These are phyloP conservation scores for Pseudomugil gertrudae DNA, from an alignment of 2,797 vertebrate genomes.

Conservation along the genomic window DNA sequence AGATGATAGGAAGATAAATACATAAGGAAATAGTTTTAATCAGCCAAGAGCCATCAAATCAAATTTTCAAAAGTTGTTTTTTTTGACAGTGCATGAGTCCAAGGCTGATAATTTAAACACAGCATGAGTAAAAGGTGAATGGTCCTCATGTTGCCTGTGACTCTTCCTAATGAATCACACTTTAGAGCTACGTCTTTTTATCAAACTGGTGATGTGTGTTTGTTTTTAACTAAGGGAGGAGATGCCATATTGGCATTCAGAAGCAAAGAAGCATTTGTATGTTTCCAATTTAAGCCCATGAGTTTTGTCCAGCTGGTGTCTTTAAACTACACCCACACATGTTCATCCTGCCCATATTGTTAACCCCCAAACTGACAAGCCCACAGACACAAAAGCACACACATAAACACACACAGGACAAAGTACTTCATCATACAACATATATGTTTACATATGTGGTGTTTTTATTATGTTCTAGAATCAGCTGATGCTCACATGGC, in stretches of 20 bases:
- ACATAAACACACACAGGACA: slow-evolving; percentile 6
- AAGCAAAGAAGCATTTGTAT: slow-evolving; percentile 55
- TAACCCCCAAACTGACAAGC: slow-evolving; percentile 34
- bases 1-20: too few species aligned
- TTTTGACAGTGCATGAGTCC: slow-evolving; percentile 51
- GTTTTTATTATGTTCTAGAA: slow-evolving; percentile 43
- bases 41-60: slow-evolving; percentile 27
- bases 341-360: slow-evolving; percentile 55
- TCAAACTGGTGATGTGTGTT: slow-evolving; percentile 20
- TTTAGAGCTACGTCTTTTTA: slow-evolving; percentile 26
- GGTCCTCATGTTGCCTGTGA: slow-evolving; percentile 44
- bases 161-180: slow-evolving; percentile 60
- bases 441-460: slow-evolving; percentile 37
- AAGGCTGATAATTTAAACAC: slow-evolving; percentile 61
- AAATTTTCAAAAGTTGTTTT: slow-evolving; percentile 33
- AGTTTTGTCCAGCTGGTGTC: slow-evolving; percentile 49
- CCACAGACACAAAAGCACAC: slow-evolving; percentile 12
- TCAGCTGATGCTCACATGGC: slow-evolving; percentile 37
- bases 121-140: slow-evolving; percentile 63
- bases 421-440: slow-evolving; percentile 38
- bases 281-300: slow-evolving; percentile 60
- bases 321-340: slow-evolving; percentile 64
- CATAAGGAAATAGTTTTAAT: too few species aligned
- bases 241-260: slow-evolving; percentile 37
- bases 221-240: slow-evolving; percentile 33